phyloP scores from a whole-genome alignment of 2,888 invertebrate species.

The Camptogramma bilineatum region DNA sequence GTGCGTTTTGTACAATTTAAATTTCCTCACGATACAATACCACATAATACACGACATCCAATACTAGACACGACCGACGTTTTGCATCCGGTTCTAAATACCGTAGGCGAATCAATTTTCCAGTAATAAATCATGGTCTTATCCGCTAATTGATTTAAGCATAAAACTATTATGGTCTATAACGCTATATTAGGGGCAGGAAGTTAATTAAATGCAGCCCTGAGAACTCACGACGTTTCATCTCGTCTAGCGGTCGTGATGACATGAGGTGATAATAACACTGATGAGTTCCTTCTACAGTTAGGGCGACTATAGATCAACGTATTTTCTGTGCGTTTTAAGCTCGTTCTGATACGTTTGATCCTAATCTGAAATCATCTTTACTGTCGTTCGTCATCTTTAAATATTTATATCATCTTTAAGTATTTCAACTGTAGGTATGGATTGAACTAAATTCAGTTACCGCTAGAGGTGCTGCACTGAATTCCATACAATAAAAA shows the following conservation, averaged over 20 bases:
- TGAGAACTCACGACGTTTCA: slow-evolving; percentile 61
- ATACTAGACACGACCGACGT: neutral
- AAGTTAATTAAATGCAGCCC: slow-evolving; percentile 68
- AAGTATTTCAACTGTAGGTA: too few species aligned
- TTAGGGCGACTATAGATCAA: neutral
- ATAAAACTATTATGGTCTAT: slow-evolving; percentile 26
- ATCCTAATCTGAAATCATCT: neutral
- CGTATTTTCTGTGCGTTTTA: neutral
- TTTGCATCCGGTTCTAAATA: neutral
- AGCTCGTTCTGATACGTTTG: too few species aligned
- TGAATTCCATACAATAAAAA: too few species aligned
- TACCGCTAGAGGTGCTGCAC: too few species aligned
- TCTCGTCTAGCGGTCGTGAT: slow-evolving; percentile 58
- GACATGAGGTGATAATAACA: slow-evolving; percentile 59
- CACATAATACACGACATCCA: neutral
- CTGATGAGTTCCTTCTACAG: slow-evolving; percentile 54
- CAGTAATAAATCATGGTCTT: neutral
- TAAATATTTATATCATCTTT: too few species aligned
- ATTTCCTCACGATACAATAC: neutral
- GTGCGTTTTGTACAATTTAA: neutral
- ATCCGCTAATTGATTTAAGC: slow-evolving; percentile 18
- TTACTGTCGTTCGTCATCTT: too few species aligned
- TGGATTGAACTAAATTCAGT: too few species aligned
- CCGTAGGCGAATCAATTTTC: slow-evolving; percentile 7
- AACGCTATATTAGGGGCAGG: slow-evolving; percentile 60